Base-by-base conservation (phyloP, 2,888 invertebrate species). In the Mycogona germanica region DNA sequence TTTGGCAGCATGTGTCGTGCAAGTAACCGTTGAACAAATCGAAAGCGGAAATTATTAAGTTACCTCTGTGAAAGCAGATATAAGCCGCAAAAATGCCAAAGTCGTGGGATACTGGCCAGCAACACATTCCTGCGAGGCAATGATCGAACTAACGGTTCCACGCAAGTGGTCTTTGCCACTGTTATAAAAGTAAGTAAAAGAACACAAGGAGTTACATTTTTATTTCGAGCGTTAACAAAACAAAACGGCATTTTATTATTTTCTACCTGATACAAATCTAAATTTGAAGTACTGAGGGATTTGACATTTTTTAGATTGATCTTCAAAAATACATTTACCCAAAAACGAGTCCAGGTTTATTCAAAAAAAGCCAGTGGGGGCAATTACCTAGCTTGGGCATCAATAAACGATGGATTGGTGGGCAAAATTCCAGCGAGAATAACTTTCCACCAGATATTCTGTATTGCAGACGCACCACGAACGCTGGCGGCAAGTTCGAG, bases 101-200 rank as follows among this genome's bases (percentile, higher is more conserved):
- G 56, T 57, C 51, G 58, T 32, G 9, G 54, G 51, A 49, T 59
- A 60, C n/a, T 51, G 42, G 17, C 60, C 58, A 19, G 51, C 30
- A 3, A 59, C 59, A 32, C 59, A 59, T 51, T 60, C 60, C 25
- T 55, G 55, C 1, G 56, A 45, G 9, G 59, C 56, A n/a, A 60
- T 49, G 19, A 60, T 30, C 30, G 32, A 47, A 19, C 30, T 47
- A 23, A 47, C 35, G 32, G 47, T 17, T 17, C 47, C 47, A 9
- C 35, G 47, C 4, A 47, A 47, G 21, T 47, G 30, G 2, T 12
- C 47, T 9, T 47, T 32, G 47, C 47, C 35, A 21, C 6, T 17
- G 19, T 17, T 4, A 38, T 12, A 2, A 38, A 21, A 5, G 2
- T 19, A 3, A 38, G 9, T 21, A 9, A 19, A 19, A 38, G 21